phyloP scores from a whole-genome alignment of 2,797 vertebrate species.

The Labroides dimidiatus region DNA sequence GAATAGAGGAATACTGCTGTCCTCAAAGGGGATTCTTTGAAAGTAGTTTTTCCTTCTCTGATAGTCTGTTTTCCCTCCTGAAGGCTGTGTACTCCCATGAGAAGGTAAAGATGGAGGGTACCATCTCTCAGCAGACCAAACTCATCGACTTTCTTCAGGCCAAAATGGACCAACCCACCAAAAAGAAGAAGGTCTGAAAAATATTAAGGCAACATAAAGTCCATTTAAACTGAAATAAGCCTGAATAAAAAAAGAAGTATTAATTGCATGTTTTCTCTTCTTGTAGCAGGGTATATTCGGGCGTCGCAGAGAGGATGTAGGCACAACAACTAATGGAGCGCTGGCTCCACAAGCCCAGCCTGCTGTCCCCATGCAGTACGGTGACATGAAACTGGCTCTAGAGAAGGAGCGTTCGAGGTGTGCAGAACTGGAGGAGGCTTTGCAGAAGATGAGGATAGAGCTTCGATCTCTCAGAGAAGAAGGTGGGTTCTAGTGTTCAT shows the following conservation, averaged over 20 bases:
- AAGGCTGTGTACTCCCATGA: conserved; percentile 98
- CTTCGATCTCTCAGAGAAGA: conserved; percentile 95
- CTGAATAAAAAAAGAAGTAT: not conserved
- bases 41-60: conserved; percentile 40
- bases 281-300: conserved; percentile 94
- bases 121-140: conserved; percentile 98
- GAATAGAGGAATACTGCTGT: conserved; percentile 21
- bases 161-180: conserved; percentile 98
- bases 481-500: conserved; percentile 80
- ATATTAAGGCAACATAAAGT: not conserved
- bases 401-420: conserved; percentile 97
- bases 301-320: conserved; percentile 94
- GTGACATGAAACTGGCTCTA: conserved; percentile 96
- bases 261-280: conserved; percentile 56
- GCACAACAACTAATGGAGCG: conserved; percentile 88
- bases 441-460: conserved; percentile 98
- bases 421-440: conserved; percentile 95
- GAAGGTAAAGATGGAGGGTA: conserved; percentile 99
- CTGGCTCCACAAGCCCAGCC: conserved; percentile 71
- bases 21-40: conserved; percentile 32
- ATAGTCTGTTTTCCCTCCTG: conserved; percentile 48
- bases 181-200: conserved; percentile 96
- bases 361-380: conserved; percentile 92
- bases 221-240: conserved; percentile 12
- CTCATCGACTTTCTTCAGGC: conserved; percentile 99